Evolutionary conservation across 2,888 invertebrate species (phyloP), one percentile per base, ranked within the genome.

Genomic region (Teinopalpus imperialis): DNA sequence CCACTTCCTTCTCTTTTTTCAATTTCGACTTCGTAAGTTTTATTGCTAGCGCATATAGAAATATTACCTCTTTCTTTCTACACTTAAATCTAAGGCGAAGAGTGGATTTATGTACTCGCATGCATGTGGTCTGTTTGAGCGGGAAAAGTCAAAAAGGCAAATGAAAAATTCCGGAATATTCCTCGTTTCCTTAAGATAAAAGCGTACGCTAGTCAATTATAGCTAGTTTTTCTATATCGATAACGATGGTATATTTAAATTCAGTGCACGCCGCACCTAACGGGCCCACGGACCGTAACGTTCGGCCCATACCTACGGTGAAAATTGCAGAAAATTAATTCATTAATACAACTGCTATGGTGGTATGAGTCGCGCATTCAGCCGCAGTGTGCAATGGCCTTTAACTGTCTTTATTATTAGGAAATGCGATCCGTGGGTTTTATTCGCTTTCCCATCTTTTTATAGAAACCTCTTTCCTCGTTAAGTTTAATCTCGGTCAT

Each of bases 241-340:
- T 34, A 18, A 26, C 24, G 14, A 42, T 23, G 2, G 8, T 3
- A 3, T 16, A 7, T 31, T 14, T 30, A 31, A 24, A 26, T 32
- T 34, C 39, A 34, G 16, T 40, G 39, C 14, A n/a, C 26, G 27
- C 10, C 27, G 14, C 9, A 4, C 14, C 34, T 40, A 27, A 27
- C 24, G 14, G 18, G 26, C 14, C 16, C 31, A 9, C 30, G 13
- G 6, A 42, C n/a, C 47, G 41, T 47, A 20, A 47, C 42, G 35
- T 23, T 2, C 16, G 5, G 23, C 52, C 67, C 66, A 68, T 75
- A 68, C 66, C 63, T 66, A 66, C 69, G 67, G 80, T 74, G 81
- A 80, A 80, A 81, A 81, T 74, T 76, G 79, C 74, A 79, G 74
- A 74, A 76, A 77, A 81, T 78, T 74, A 78, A 82, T 81, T 76